phyloP scores from a whole-genome alignment of 2,797 vertebrate genomes.

The Pangasius djambal region DNA sequence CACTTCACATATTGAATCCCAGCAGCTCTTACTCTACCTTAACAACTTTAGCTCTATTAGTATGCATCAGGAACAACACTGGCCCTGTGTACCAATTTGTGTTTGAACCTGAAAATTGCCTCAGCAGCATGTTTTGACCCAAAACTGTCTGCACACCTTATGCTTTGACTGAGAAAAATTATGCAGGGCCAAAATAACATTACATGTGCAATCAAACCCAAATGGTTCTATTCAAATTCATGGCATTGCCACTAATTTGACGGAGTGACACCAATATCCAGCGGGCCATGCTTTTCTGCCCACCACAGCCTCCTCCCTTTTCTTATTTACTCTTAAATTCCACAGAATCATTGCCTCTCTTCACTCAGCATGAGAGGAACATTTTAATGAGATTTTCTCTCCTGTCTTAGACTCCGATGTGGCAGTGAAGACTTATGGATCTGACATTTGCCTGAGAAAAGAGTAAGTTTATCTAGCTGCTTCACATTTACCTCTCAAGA shows the following conservation, averaged over 20 bases:
- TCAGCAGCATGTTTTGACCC: slow-evolving; percentile 68
- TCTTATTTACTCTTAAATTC: slow-evolving; percentile 75
- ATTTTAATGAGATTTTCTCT: slow-evolving; percentile 62
- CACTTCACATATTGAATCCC: slow-evolving; percentile 44
- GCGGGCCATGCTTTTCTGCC: slow-evolving; percentile 60
- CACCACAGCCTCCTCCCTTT: slow-evolving; percentile 42
- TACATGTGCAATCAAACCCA: slow-evolving; percentile 73
- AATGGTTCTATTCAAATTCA: slow-evolving; percentile 78
- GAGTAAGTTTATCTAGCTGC: slow-evolving; percentile 45
- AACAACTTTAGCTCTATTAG: slow-evolving; percentile 55
- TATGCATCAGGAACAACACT: slow-evolving; percentile 61
- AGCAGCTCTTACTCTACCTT: neutral
- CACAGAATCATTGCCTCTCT: slow-evolving; percentile 60
- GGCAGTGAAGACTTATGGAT: slow-evolving; percentile 41
- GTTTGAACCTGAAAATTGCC: slow-evolving; percentile 58
- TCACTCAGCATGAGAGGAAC: slow-evolving; percentile 50
- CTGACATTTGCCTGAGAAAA: slow-evolving; percentile 42
- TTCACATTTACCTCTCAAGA: slow-evolving; percentile 53
- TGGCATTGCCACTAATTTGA: slow-evolving; percentile 72
- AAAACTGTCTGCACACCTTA: slow-evolving; percentile 69
- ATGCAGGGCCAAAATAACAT: slow-evolving; percentile 72
- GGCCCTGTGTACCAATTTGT: slow-evolving; percentile 69
- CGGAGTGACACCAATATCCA: slow-evolving; percentile 78
- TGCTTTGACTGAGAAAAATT: slow-evolving; percentile 66
- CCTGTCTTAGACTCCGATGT: slow-evolving; percentile 25